Conservation (phyloP, 2,113 vertebrate genomes). For the Tyto alba region DNA sequence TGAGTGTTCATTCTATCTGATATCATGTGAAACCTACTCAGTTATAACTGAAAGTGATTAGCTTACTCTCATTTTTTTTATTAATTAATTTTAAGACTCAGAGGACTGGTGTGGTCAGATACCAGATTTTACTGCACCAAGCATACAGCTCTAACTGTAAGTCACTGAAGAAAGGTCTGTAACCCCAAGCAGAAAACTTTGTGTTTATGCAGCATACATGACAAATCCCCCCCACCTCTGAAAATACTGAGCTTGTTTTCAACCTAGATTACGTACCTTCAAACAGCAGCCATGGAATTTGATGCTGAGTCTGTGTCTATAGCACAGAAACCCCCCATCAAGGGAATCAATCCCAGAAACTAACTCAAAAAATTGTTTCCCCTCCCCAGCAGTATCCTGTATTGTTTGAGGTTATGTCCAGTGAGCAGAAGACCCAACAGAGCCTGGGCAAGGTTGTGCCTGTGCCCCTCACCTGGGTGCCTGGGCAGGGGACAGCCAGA, state of each 20-base stretch:
- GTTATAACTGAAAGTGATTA: neutral
- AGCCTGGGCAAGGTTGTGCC: neutral
- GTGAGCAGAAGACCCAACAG: neutral
- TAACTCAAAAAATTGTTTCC: neutral
- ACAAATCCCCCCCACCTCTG: neutral
- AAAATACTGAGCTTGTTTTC: neutral
- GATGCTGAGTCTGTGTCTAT: neutral
- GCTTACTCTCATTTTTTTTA: neutral
- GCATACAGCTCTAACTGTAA: neutral
- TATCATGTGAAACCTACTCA: neutral
- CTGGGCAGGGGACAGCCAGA: neutral
- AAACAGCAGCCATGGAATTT: neutral
- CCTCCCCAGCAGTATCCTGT: neutral
- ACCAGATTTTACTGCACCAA: neutral
- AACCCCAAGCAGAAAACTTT: neutral
- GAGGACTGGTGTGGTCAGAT: neutral
- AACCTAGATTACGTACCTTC: neutral
- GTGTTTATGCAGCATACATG: neutral
- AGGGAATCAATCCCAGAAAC: neutral
- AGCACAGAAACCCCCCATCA: neutral
- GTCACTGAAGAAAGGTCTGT: neutral
- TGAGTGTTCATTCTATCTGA: neutral
- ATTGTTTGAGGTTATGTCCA: neutral
- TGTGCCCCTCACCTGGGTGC: neutral
- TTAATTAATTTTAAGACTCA: neutral